Base-by-base conservation (phyloP, 2,113 vertebrate species). In the Channa maculata region DNA sequence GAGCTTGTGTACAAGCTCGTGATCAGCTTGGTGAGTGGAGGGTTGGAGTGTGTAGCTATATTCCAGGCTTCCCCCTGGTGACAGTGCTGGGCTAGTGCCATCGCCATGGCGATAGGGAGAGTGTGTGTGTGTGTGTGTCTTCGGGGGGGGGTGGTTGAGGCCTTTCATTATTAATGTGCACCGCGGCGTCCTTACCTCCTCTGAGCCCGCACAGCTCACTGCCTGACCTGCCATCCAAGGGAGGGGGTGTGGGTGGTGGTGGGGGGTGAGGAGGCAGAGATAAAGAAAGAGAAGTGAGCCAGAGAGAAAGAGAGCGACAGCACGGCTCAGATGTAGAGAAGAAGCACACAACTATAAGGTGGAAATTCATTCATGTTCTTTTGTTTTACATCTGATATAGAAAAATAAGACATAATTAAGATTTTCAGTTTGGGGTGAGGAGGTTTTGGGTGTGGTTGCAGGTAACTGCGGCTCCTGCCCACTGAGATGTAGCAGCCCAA, bases 121-220 rank as follows among this genome's bases (percentile, higher is more conserved):
- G 84, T 64, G 65, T 41, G 76, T 62, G 80, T 43, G 54, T 79
- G 68, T 79, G 61, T 53, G 64, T 72, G 67, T 59, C 64, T 68
- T 71, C 65, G 51, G 46, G 52, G 65, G 73, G 83, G 69, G 86
- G 91, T 84, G 89, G 93, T 93, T 92, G 89, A 92, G 94, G 91
- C 92, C 92, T 93, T 94, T 92, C 94, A 95, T 95, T 95, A 95
- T 95, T 95, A 95, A 95, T 94, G 94, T 94, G 94, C 89, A 91
- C 93, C 93, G 88, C 91, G 91, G 92, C 91, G 91, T 94, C 93
- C 94, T 93, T 91, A 91, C 92, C 92, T 94, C 94, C 93, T 93
- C 93, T 89, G 90, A 92, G 90, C 92, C 92, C 91, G 86, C 93
- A 93, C 93, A 92, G 92, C 93, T 93, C 92, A 92, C 91, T 92